A percentile compares a stretch with the other conserved stretches of the same genome.
Conservation (phyloP, 2,113 vertebrate genomes). For the Urocolius indicus region DNA sequence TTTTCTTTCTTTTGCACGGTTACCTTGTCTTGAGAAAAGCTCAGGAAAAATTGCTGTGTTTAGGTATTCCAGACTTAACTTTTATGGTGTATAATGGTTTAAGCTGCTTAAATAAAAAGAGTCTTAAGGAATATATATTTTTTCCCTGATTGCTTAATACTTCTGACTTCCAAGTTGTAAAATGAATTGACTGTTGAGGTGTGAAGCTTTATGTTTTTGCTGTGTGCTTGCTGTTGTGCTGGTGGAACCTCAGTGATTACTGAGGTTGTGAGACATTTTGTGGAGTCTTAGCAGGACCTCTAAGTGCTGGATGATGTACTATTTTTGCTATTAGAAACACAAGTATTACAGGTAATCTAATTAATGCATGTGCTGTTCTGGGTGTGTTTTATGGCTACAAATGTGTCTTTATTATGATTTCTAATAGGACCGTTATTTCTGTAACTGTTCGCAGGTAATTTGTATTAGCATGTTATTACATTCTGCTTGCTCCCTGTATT, state of each 20-base stretch:
- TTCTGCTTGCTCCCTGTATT: neutral
- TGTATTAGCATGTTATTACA: fast-evolving
- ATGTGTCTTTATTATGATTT: neutral
- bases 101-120: neutral
- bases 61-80: fast-evolving
- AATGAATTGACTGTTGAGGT: no score
- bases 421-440: neutral
- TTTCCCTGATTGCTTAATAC: neutral
- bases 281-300: no score
- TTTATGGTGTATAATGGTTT: neutral
- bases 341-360: neutral
- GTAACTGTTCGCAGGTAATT: neutral
- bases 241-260: neutral
- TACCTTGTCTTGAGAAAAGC: neutral
- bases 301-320: fast-evolving
- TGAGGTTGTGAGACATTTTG: neutral
- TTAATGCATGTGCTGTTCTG: neutral
- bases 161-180: no score
- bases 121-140: neutral
- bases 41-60: neutral
- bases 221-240: fast-evolving
- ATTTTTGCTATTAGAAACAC: neutral
- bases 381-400: no score
- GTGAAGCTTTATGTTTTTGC: neutral
- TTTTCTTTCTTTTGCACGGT: no score